Evolutionary conservation across 1,140 invertebrate genomes (phyloP).

Genomic region (Drosophila pandora): DNA sequence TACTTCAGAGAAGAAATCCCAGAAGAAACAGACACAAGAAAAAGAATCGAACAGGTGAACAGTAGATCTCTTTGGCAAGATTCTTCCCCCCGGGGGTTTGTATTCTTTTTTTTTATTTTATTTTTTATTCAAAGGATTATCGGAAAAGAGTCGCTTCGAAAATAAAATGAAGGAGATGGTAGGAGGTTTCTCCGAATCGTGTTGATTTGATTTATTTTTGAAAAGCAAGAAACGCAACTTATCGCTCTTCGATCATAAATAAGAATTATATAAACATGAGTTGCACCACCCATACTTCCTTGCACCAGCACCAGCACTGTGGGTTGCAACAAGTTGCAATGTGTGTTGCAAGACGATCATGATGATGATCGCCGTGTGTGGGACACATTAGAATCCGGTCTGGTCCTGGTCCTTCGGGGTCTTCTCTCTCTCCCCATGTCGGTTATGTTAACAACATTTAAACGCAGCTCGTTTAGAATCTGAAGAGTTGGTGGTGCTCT

Average conservation of each 20-base stretch:
- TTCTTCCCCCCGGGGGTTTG: conserved; percentile 21
- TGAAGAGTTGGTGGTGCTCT: conserved; percentile 24
- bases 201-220: conserved; percentile 81
- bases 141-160: conserved; percentile 13
- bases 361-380: conserved; percentile 61
- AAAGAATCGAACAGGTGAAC: conserved; percentile 38
- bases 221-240: conserved; percentile 58
- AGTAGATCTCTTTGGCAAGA: conserved; percentile 17
- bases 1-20: conserved; percentile 3
- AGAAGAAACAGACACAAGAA: neutral
- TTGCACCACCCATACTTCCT: conserved; percentile 67
- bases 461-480: conserved; percentile 80
- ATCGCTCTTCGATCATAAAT: conserved; percentile 79
- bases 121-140: conserved; percentile 41
- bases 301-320: neutral
- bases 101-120: conserved; percentile 3
- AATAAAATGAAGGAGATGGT: conserved; percentile 10
- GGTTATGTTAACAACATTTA: conserved; percentile 78
- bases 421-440: conserved; percentile 6
- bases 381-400: conserved; percentile 75
- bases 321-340: conserved; percentile 46
- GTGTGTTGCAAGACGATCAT: conserved; percentile 11
- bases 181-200: conserved; percentile 77
- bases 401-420: conserved; percentile 6
- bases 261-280: conserved; percentile 83